Base-by-base conservation (phyloP, 1,140 invertebrate species). In the Bactericera cockerelli region DNA sequence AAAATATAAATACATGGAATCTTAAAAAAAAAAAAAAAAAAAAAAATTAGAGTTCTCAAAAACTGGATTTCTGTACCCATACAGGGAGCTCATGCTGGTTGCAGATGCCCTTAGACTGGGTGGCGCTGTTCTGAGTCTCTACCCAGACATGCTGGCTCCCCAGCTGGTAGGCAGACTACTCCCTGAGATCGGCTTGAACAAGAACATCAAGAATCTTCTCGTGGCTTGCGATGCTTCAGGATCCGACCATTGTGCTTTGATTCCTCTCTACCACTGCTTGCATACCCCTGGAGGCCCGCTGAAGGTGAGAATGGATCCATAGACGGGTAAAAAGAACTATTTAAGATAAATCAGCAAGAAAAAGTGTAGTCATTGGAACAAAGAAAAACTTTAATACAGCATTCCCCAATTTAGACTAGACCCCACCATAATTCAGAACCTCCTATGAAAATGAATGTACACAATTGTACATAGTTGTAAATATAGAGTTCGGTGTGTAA, bases 241-340 rank as follows among this genome's bases (percentile, higher is more conserved):
- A 0, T 82, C 87, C 21, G 80, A 84, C 56, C 80, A 96, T 67
- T 96, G 92, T 68, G 86, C 92, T 16, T 73, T 98, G 10, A 76
- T 97, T 55, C 94, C 95, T 0, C 79, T 89, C 0, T 93, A 94
- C 72, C 93, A 98, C 71, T 97, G 93, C 68, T 75, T 97, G 56
- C 94, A 98, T 68, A 97, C 94, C 0, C 95, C 95, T 16, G 95
- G 95, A 55, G 95, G 95, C 28, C 95, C 95, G 0, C 74, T 98
- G 0, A 97, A 98, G 76, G 87, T 89, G 70, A 62, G 19, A 58
- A 16, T 36, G 16, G n/a, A n/a, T n/a, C n/a, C n/a, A n/a, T n/a
- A n/a, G n/a, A n/a, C n/a, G n/a, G n/a, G n/a, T n/a, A n/a, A n/a
- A n/a, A n/a, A n/a, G n/a, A n/a, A n/a, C 31, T n/a, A n/a, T n/a